Conservation (phyloP, 1,140 invertebrate species). For the Notospermus geniculatus region DNA sequence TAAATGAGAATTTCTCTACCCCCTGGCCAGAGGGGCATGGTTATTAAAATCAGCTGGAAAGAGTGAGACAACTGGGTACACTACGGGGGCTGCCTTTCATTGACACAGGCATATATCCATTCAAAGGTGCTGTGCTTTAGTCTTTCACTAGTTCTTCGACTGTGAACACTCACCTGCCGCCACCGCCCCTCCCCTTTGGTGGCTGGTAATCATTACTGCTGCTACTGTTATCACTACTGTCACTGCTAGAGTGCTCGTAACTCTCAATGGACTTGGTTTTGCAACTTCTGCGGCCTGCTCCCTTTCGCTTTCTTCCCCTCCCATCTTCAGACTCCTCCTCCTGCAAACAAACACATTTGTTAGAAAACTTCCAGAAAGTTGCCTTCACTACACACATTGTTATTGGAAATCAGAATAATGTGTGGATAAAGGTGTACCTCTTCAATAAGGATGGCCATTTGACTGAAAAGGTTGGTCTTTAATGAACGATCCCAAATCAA, state of each 20-base stretch:
- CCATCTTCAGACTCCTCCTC: slow-evolving; percentile 23
- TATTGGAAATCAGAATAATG: not conserved
- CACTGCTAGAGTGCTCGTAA: slow-evolving; percentile 4
- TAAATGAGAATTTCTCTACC: too few relatives aligned
- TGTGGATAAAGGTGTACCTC: too few relatives aligned
- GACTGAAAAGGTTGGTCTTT: too few relatives aligned
- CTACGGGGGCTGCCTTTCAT: too few relatives aligned
- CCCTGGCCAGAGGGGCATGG: too few relatives aligned
- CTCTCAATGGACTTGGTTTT: not conserved
- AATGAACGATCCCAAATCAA: too few relatives aligned
- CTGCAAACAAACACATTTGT: not conserved
- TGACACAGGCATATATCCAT: too few relatives aligned
- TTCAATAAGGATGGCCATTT: too few relatives aligned
- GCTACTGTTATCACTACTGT: not conserved
- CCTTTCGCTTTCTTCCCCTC: slow-evolving; percentile 13
- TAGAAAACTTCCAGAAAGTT: slow-evolving; percentile 6
- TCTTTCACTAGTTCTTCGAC: too few relatives aligned
- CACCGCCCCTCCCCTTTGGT: not conserved
- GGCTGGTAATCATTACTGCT: not conserved
- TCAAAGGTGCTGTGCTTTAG: too few relatives aligned
- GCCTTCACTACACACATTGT: not conserved
- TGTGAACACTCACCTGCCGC: slow-evolving; percentile 23
- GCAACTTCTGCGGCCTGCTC: slow-evolving; percentile 4
- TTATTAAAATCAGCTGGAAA: too few relatives aligned
- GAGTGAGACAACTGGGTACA: too few relatives aligned